Percentiles rank a stretch among this genome's conserved stretches.
Conservation (phyloP, 2,113 vertebrate species). For the Alexandromys fortis region DNA sequence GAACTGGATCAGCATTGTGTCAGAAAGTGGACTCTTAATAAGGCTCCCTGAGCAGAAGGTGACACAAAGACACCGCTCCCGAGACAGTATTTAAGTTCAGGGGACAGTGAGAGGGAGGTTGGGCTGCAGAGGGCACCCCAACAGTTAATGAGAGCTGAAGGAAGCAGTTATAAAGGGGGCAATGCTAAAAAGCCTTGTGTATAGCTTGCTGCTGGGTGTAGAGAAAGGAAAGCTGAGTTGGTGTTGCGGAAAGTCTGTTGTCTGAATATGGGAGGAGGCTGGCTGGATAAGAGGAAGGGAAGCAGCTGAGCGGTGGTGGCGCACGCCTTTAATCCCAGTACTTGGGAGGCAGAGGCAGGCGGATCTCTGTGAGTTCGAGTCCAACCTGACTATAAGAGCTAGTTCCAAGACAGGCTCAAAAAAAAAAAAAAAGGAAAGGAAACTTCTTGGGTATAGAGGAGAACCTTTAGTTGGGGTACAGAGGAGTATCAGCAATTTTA, state of each 20-base stretch:
- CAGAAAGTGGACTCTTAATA: not conserved
- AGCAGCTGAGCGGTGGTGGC: not conserved
- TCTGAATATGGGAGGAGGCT: not conserved
- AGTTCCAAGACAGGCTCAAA: no score
- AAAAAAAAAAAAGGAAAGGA: no score
- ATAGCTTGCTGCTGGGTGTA: not conserved
- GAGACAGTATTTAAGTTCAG: no score
- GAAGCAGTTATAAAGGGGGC: not conserved
- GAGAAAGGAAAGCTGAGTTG: not conserved
- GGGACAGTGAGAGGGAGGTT: not conserved
- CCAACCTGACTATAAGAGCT: no score
- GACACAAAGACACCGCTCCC: not conserved
- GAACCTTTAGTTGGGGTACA: no score
- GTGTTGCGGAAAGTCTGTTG: not conserved
- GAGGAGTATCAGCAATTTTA: not conserved
- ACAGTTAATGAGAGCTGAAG: not conserved
- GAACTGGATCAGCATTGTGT: no score
- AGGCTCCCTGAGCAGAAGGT: not conserved
- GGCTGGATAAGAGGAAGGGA: not conserved
- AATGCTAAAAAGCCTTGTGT: not conserved
- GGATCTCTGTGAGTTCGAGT: no score
- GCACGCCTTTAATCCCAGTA: no score
- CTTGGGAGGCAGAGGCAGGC: no score
- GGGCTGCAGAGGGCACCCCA: not conserved
- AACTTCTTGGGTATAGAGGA: not conserved